These are phyloP conservation scores for Leucophenga montana DNA, from an alignment of 2,888 invertebrate genomes.

Conservation along the genomic window DNA sequence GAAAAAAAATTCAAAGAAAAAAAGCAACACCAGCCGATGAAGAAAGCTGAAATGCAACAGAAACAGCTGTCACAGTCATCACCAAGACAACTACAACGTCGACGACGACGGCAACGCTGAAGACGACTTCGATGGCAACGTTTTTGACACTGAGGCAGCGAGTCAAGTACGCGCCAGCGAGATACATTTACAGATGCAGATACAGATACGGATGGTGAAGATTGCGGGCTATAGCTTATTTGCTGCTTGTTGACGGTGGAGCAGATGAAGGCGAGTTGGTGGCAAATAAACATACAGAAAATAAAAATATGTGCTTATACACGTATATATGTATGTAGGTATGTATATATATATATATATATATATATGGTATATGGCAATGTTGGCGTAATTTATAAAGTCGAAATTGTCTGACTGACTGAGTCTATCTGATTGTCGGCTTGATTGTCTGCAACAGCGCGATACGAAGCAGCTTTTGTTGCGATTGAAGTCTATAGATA, in stretches of 20 bases:
- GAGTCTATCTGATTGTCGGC: slow-evolving; percentile 24
- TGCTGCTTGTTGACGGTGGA: not conserved
- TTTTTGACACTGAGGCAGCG: slow-evolving; percentile 20
- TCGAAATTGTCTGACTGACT: slow-evolving; percentile 6
- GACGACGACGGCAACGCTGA: not conserved
- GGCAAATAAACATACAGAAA: not conserved
- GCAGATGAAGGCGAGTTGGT: not conserved
- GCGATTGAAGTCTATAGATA: not conserved
- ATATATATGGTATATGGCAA: too few species aligned
- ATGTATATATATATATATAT: too few species aligned
- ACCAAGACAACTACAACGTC: not conserved
- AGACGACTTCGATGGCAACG: slow-evolving; percentile 1
- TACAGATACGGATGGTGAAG: not conserved
- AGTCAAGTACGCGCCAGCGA: slow-evolving; percentile 12
- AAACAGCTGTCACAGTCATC: slow-evolving; percentile 26
- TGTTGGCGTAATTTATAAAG: slow-evolving; percentile 6
- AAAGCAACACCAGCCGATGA: not conserved
- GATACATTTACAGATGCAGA: slow-evolving; percentile 23
- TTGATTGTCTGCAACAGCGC: slow-evolving; percentile 6
- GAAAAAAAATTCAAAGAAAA: too few species aligned
- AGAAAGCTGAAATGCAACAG: slow-evolving; percentile 10
- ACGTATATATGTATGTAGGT: not conserved
- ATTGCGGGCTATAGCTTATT: too few species aligned
- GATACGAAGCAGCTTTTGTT: not conserved
- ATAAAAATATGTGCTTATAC: not conserved